Conservation (phyloP, 2,888 invertebrate genomes). For the Allophyes oxyacanthae region DNA sequence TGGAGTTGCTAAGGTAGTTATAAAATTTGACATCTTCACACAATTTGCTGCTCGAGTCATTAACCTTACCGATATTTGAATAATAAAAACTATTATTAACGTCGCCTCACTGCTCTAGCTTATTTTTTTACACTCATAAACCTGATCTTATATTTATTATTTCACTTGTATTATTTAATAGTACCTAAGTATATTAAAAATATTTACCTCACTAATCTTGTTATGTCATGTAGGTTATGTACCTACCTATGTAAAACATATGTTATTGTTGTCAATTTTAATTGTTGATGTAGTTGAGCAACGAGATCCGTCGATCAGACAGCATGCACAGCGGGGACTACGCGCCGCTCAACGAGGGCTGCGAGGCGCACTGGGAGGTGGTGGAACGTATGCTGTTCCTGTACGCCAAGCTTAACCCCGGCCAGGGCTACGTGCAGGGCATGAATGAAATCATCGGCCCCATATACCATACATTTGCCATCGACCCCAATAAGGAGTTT, state of each 20-base stretch:
- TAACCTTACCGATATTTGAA: neutral
- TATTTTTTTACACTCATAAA: neutral
- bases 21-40: neutral
- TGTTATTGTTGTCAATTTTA: neutral
- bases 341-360: conserved; percentile 95
- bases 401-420: conserved; percentile 99
- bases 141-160: too few relatives aligned
- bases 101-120: neutral
- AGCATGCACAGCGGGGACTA: conserved; percentile 90
- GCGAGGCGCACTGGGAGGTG: conserved; percentile 99
- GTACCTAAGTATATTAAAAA: too few relatives aligned
- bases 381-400: conserved; percentile 98
- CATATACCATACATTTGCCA: conserved; percentile 99
- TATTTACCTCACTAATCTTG: too few relatives aligned
- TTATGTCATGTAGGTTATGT: too few relatives aligned
- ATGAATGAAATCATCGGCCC: conserved; percentile 99
- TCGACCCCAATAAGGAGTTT: conserved; percentile 94
- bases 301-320: conserved; percentile 91
- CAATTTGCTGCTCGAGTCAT: neutral
- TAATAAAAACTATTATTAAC: neutral
- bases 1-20: conserved; percentile 95
- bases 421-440: conserved; percentile 98
- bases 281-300: conserved; percentile 89
- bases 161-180: neutral
- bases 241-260: too few relatives aligned